Conservation (phyloP, 2,797 vertebrate genomes). For the Staurois parvus region DNA sequence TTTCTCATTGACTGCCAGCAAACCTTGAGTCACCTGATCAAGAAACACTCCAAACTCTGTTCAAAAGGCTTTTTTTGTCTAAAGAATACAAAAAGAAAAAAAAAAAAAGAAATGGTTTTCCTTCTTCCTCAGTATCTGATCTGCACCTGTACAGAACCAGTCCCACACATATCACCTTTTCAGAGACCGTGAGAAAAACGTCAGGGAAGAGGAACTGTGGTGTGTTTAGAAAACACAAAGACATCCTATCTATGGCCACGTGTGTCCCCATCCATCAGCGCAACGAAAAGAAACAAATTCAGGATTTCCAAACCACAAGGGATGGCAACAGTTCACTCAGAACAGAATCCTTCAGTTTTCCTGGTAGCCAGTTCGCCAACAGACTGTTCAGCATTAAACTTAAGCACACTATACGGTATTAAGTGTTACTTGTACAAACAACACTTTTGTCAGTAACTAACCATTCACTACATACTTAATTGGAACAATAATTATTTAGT, state of each 20-base stretch:
- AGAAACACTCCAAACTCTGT: constrained; percentile 71
- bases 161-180: constrained; percentile 85
- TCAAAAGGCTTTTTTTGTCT: constrained; percentile 65
- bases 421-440: constrained; percentile 17
- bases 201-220: constrained; percentile 69
- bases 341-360: constrained; percentile 48
- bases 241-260: constrained; percentile 62
- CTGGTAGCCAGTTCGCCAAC: constrained; percentile 36
- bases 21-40: constrained; percentile 78
- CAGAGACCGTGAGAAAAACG: constrained; percentile 82
- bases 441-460: neutral
- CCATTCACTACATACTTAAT: too few species aligned
- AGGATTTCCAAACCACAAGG: constrained; percentile 52
- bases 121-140: constrained; percentile 75
- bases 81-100: constrained; percentile 63
- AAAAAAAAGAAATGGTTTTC: constrained; percentile 64
- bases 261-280: constrained; percentile 60
- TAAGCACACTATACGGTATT: neutral
- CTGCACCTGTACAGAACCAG: constrained; percentile 84
- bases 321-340: constrained; percentile 30
- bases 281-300: constrained; percentile 57
- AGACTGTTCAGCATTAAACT: neutral
- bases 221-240: constrained; percentile 64
- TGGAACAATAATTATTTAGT: too few species aligned
- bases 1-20: constrained; percentile 82